Conservation (phyloP, 2,797 vertebrate genomes). For the Macropus fuliginosus region DNA sequence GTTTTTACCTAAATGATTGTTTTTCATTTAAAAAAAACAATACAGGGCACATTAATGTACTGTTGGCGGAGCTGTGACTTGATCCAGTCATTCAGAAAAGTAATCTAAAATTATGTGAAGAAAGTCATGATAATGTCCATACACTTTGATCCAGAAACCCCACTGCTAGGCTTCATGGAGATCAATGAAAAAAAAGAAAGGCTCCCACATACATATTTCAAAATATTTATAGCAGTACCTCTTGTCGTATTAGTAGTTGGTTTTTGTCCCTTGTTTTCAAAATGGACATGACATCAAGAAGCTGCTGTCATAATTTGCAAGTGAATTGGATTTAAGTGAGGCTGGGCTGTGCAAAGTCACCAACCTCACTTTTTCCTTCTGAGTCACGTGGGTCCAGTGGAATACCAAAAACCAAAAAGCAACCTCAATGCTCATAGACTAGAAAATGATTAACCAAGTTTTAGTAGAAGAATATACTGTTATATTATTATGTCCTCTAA, state of each 20-base stretch:
- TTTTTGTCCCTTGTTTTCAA: too few species aligned
- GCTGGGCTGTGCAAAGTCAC: too few species aligned
- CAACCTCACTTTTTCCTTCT: too few species aligned
- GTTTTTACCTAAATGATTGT: constrained; percentile 27
- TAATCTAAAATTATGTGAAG: background rate
- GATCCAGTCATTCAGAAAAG: background rate
- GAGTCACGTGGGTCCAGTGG: too few species aligned
- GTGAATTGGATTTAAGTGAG: too few species aligned
- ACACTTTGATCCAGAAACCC: too few species aligned
- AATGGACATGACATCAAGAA: too few species aligned
- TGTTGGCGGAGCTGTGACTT: background rate
- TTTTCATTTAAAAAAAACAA: constrained; percentile 13
- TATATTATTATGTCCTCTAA: background rate
- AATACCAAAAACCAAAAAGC: background rate
- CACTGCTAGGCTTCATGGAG: background rate
- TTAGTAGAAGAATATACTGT: background rate
- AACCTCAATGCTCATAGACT: background rate
- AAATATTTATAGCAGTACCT: too few species aligned
- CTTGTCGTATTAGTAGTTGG: too few species aligned
- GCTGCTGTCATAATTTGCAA: too few species aligned
- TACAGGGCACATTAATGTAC: background rate
- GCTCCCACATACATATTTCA: background rate
- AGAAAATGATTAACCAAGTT: background rate
- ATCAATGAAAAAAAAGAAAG: background rate
- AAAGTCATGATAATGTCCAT: background rate